A percentile compares a stretch with the other conserved stretches of the same genome.
Evolutionary conservation across 2,888 invertebrate species (phyloP).

Genomic region (Ectemnius continuus): DNA sequence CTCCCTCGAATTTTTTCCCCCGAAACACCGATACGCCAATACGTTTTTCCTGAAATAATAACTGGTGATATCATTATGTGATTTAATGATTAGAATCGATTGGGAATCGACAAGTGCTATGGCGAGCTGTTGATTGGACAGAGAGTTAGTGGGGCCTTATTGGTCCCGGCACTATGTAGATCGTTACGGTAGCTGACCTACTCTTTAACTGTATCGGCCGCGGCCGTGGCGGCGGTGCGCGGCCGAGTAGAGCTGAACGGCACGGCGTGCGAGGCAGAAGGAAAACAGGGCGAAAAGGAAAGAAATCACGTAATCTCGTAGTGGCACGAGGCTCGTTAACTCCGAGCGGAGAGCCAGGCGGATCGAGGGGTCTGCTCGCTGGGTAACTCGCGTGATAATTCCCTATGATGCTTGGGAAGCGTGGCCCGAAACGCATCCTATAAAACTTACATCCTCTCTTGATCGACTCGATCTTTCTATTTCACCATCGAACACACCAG

Average conservation of each 20-base stretch:
- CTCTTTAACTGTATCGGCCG: conserved; percentile 32
- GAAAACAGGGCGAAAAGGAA: conserved; percentile 15
- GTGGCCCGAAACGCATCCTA: background rate
- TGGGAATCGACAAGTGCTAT: too few species aligned
- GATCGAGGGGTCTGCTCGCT: background rate
- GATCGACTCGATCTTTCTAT: background rate
- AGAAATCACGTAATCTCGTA: conserved; percentile 20
- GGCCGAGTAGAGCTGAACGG: conserved; percentile 23
- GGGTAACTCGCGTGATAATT: conserved; percentile 2
- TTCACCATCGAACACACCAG: background rate
- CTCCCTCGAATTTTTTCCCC: too few species aligned
- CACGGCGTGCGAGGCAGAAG: conserved; percentile 15
- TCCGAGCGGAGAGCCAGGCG: background rate
- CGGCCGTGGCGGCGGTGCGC: too few species aligned
- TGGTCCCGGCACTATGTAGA: conserved; percentile 25
- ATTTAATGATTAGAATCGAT: too few species aligned
- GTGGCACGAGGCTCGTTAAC: conserved; percentile 17
- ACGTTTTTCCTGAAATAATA: too few species aligned
- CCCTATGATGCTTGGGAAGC: background rate
- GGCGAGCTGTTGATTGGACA: too few species aligned
- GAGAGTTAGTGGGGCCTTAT: conserved; percentile 17
- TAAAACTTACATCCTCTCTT: background rate
- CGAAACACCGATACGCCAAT: too few species aligned
- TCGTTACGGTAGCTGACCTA: conserved; percentile 48
- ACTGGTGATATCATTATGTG: too few species aligned